Percentiles rank a stretch among this genome's conserved stretches.
Evolutionary conservation across 1,140 invertebrate species (phyloP).

Genomic region (Drosophila baimaii): DNA sequence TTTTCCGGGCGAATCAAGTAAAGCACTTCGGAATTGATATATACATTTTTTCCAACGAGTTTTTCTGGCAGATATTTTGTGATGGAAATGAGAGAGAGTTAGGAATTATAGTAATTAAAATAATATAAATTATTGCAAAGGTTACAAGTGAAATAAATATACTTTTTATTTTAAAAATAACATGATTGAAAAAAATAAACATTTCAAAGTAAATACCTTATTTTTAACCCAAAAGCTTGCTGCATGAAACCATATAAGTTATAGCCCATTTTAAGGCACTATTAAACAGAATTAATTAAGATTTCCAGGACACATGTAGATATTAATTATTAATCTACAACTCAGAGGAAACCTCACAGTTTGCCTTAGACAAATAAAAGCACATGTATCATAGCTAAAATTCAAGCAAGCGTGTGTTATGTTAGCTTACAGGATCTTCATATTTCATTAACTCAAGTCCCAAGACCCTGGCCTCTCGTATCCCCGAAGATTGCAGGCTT

Average conservation of each 20-base stretch:
- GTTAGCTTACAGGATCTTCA: background rate
- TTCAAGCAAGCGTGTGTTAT: background rate
- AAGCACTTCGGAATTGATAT: too few relatives aligned
- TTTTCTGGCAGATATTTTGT: background rate
- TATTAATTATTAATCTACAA: background rate
- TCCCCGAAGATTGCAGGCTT: slow-evolving; percentile 21
- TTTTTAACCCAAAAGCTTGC: too few relatives aligned
- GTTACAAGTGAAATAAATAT: too few relatives aligned
- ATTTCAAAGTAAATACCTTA: too few relatives aligned
- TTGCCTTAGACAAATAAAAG: background rate
- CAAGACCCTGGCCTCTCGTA: background rate
- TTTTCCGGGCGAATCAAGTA: background rate
- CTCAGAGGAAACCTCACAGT: background rate
- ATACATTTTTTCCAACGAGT: background rate
- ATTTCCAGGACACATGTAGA: background rate
- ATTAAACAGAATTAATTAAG: background rate
- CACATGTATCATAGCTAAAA: background rate
- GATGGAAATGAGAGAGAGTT: background rate
- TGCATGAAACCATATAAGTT: too few relatives aligned
- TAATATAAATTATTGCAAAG: too few relatives aligned
- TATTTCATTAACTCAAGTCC: slow-evolving; percentile 15
- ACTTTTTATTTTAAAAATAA: too few relatives aligned
- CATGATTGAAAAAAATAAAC: too few relatives aligned
- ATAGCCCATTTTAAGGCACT: background rate
- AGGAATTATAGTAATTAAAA: background rate